Evolutionary conservation across 1,140 invertebrate species (phyloP), one percentile per base, ranked within the genome.

Genomic region (Eumeta japonica): DNA sequence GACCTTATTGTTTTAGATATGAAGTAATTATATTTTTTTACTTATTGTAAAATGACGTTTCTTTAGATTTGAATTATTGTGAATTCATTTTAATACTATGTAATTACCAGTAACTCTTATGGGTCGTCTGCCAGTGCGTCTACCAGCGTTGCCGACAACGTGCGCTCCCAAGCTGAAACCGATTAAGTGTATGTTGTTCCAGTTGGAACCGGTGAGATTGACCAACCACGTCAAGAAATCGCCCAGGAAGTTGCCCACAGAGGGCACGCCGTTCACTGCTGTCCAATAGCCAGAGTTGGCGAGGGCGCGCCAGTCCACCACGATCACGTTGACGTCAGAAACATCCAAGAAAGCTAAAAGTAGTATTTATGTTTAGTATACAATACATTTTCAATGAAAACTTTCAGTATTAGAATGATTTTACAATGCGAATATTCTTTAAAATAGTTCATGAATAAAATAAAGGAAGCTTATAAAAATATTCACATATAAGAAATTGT

Each of bases 321-420:
- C 68, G 27, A 84, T 79, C 2, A 83, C 66, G 36, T 84, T 84
- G 13, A 61, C 66, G 32, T 78, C 71, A 2, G 53, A 59, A 2
- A 55, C 54, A 0, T 44, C 46, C 1, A 81, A 47, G 35, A 76
- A 79, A 0, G 71, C 78, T 43, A 46, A 38, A 50, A 47, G 5
- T 30, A 24, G n/a, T 7, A n/a, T 24, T 5, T 7, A 24, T 24
- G 7, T 24, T 24, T 24, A n/a, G n/a, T n/a, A n/a, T n/a, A n/a
- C n/a, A n/a, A n/a, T n/a, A n/a, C n/a, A n/a, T n/a, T n/a, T n/a
- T n/a, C n/a, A n/a, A n/a, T n/a, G n/a, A n/a, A n/a, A n/a, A n/a
- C n/a, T n/a, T n/a, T n/a, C n/a, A n/a, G n/a, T n/a, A n/a, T n/a
- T n/a, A n/a, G n/a, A n/a, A n/a, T n/a, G n/a, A n/a, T n/a, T n/a